A percentile compares a stretch with the other conserved stretches of the same genome.
Evolutionary conservation across 1,140 invertebrate genomes (phyloP).

Genomic region (Lepidostoma basale): DNA sequence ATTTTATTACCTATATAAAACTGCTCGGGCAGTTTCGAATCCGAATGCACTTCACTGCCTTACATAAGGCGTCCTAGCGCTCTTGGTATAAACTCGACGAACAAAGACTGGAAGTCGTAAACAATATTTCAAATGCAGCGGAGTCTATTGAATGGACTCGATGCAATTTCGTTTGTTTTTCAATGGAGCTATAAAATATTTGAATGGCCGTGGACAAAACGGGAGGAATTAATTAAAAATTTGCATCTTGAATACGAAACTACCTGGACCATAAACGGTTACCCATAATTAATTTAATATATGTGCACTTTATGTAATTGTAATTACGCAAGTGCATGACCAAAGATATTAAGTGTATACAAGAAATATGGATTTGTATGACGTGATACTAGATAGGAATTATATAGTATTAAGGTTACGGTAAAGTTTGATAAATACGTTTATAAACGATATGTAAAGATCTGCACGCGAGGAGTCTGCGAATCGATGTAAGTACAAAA

Average conservation of each 20-base stretch:
- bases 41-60: too few relatives aligned
- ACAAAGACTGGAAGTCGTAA: slow-evolving; percentile 9
- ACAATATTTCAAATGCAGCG: background rate
- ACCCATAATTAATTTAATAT: background rate
- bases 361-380: background rate
- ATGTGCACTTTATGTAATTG: background rate
- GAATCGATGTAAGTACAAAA: background rate
- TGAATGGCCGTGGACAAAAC: background rate
- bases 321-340: background rate
- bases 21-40: too few relatives aligned
- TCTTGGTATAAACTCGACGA: too few relatives aligned
- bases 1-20: too few relatives aligned
- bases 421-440: background rate
- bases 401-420: background rate
- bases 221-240: background rate
- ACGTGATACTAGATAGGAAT: background rate
- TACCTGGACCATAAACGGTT: background rate
- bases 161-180: background rate
- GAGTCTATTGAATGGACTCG: background rate
- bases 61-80: too few relatives aligned
- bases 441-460: background rate
- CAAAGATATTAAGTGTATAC: background rate
- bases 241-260: background rate
- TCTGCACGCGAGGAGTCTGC: background rate
- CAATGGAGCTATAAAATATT: background rate